phyloP scores from a whole-genome alignment of 2,797 vertebrate genomes.

The Enteromius anoplus region DNA sequence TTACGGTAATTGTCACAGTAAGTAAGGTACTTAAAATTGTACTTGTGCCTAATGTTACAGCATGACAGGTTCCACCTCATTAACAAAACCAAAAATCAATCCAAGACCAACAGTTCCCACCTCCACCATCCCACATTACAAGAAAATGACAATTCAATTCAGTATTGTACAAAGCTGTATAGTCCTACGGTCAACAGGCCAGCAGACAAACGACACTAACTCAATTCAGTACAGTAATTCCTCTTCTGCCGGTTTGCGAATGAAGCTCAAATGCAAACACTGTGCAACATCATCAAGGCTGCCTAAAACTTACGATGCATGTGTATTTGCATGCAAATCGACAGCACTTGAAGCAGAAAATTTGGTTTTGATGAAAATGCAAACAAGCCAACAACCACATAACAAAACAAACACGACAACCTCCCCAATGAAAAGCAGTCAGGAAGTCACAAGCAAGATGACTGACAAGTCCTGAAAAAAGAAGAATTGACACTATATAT shows the following conservation, averaged over 20 bases:
- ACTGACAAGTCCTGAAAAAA: constrained; percentile 29
- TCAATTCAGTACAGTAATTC: constrained; percentile 27
- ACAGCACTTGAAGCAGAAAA: constrained; percentile 53
- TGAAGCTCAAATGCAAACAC: constrained; percentile 21
- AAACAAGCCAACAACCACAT: constrained; percentile 46
- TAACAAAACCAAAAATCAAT: neutral
- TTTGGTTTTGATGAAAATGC: constrained; percentile 58
- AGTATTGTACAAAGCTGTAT: neutral
- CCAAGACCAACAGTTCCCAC: constrained; percentile 1
- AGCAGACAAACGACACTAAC: neutral
- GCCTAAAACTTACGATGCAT: constrained; percentile 39
- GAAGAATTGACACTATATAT: neutral
- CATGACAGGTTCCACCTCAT: constrained; percentile 1
- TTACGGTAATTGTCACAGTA: neutral
- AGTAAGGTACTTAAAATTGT: constrained; percentile 10
- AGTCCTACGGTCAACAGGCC: neutral
- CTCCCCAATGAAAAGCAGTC: constrained; percentile 15
- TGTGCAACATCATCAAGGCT: constrained; percentile 18
- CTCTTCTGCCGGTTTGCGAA: neutral
- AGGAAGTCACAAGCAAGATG: constrained; percentile 20
- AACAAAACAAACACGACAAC: constrained; percentile 40
- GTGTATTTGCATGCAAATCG: constrained; percentile 58
- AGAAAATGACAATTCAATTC: constrained; percentile 4
- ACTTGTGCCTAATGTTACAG: neutral
- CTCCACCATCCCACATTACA: constrained; percentile 1